Base-by-base conservation (phyloP, 2,888 invertebrate species). In the Parapristionchus giblindavisi region DNA sequence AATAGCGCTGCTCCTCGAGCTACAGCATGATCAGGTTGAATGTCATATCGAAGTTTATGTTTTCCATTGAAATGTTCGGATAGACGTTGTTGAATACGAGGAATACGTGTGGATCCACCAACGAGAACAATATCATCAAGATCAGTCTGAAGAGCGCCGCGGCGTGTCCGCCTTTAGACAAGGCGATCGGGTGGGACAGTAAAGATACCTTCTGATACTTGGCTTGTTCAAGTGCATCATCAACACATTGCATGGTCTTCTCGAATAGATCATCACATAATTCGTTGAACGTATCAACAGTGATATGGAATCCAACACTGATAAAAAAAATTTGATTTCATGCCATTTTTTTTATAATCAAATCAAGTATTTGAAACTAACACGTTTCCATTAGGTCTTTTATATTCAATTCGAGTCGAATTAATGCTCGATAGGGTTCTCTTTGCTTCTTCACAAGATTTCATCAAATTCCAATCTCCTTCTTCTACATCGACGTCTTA, bases 211-310 rank as follows among this genome's bases (percentile, higher is more conserved):
- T 54, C 36, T 70, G 38, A n/a, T 34, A n/a, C 29, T 38, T 38
- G 6, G 70, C 36, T 21, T 54, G 36, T 21, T 43, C 36, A 14
- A 70, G n/a, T 11, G 70, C 52, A 11, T 70, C 54, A 17, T 51
- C 34, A 29, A 66, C 48, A 29, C 66, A 66, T 17, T 43, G 27
- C 4, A 65, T 24, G 11, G 58, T 61, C 52, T 60, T 56, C 54
- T 74, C 56, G 75, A 72, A 56, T n/a, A 63, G 21, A 51, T 74
- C 66, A 6, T 72, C 14, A 29, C 74, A 72, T 11, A 72, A 58
- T 2, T 58, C 51, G 2, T 72, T 32, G 32, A 61, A 60, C 11
- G 36, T 36, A 1, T 54, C 58, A 14, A 58, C 74, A n/a, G 61
- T 48, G 52, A 70, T 34, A 34, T 43, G 14, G 32, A 74, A 32